Conservation (phyloP, 2,888 invertebrate genomes). For the Philaethria dido region DNA sequence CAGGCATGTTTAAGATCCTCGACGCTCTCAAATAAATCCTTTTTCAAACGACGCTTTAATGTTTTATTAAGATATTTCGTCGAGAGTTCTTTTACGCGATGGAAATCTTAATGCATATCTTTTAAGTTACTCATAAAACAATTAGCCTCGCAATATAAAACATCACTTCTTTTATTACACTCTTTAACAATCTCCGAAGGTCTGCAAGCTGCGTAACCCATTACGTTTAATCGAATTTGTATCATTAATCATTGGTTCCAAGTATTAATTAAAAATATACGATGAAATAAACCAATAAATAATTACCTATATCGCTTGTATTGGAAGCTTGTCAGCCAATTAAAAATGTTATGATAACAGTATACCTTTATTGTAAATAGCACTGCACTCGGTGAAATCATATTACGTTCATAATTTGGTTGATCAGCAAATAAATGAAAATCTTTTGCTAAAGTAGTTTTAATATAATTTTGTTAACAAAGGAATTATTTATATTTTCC, state of each 20-base stretch:
- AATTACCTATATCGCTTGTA: conserved; percentile 12
- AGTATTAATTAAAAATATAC: conserved; percentile 13
- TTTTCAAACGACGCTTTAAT: conserved; percentile 61
- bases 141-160: not conserved
- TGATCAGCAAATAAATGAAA: not conserved
- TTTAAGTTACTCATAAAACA: conserved; percentile 13
- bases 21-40: conserved; percentile 61
- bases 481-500: not conserved
- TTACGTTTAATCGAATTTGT: conserved; percentile 22
- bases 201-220: not conserved
- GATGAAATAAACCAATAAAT: conserved; percentile 20
- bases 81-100: conserved; percentile 37
- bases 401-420: not conserved
- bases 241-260: conserved; percentile 22
- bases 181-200: conserved; percentile 7
- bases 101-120: conserved; percentile 4
- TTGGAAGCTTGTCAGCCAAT: conserved; percentile 22
- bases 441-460: not conserved
- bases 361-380: conserved; percentile 13
- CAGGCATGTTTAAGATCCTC: conserved; percentile 63
- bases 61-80: conserved; percentile 57
- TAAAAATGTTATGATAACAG: conserved; percentile 14
- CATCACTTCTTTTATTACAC: not conserved
- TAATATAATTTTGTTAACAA: not conserved
- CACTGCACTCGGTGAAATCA: not conserved